Conservation (phyloP, 1,140 invertebrate species). For the Nomia melanderi region DNA sequence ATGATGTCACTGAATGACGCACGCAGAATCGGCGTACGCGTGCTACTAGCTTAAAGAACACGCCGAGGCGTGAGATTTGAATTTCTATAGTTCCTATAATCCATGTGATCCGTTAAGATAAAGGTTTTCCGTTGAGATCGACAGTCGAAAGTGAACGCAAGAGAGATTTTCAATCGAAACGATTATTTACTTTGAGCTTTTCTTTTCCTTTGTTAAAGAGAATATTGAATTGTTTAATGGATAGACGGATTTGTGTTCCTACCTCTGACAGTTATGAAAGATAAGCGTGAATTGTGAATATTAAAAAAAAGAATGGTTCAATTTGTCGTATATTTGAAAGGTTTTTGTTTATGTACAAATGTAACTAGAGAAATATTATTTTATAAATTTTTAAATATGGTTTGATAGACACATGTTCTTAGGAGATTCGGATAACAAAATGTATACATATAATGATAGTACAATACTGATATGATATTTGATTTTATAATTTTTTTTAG, state of each 20-base stretch:
- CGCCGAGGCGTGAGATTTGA: background rate
- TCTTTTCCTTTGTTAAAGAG: background rate
- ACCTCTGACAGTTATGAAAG: background rate
- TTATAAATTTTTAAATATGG: background rate
- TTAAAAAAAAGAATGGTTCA: constrained; percentile 3
- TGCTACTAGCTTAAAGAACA: background rate
- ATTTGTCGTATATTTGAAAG: constrained; percentile 3
- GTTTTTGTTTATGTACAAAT: constrained; percentile 12
- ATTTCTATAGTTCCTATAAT: background rate
- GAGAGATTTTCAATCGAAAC: no score
- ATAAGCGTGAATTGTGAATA: background rate
- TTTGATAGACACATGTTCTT: background rate
- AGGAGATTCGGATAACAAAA: background rate
- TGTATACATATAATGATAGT: background rate
- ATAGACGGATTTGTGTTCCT: background rate
- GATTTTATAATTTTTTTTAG: background rate
- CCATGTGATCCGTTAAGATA: no score
- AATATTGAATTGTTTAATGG: background rate
- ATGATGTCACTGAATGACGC: constrained; percentile 49
- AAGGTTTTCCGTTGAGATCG: no score
- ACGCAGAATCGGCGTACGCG: constrained; percentile 20
- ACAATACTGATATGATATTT: background rate
- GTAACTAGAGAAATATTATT: background rate
- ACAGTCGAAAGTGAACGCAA: no score
- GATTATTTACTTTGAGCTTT: background rate